phyloP scores from a whole-genome alignment of 2,888 invertebrate species.

The Trichogramma evanescens region DNA sequence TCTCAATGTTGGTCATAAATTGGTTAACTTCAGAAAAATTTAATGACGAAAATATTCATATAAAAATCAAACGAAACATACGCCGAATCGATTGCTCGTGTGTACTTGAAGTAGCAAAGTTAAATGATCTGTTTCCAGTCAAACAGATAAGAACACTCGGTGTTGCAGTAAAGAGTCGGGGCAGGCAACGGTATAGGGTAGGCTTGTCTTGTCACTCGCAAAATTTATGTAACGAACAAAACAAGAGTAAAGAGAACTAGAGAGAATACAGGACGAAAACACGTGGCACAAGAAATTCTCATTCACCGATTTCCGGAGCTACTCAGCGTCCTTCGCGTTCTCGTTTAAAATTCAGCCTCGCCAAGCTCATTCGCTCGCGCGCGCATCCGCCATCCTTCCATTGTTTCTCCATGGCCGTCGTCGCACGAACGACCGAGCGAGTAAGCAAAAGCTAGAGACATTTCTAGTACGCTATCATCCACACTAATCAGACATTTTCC shows the following conservation, averaged over 20 bases:
- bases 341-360: conserved; percentile 11
- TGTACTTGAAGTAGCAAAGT: no score
- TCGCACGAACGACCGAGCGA: not conserved
- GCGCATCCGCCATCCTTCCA: conserved; percentile 24
- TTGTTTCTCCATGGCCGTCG: conserved; percentile 23
- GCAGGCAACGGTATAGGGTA: no score
- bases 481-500: conserved; percentile 8
- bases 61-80: no score
- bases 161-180: no score
- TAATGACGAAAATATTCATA: no score
- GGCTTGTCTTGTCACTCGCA: not conserved
- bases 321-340: conserved; percentile 5
- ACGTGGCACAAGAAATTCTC: conserved; percentile 10
- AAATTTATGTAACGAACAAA: conserved; percentile 9
- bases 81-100: no score
- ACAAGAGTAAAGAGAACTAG: not conserved
- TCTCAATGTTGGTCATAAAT: no score
- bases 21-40: no score
- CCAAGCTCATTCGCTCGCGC: conserved; percentile 2
- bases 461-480: conserved; percentile 1
- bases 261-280: not conserved
- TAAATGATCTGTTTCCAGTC: no score
- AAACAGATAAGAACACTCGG: no score
- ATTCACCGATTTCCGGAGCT: conserved; percentile 21
- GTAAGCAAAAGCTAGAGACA: no score